Evolutionary conservation across 2,113 vertebrate genomes (phyloP).

Genomic region (Zosterops hypoxanthus): DNA sequence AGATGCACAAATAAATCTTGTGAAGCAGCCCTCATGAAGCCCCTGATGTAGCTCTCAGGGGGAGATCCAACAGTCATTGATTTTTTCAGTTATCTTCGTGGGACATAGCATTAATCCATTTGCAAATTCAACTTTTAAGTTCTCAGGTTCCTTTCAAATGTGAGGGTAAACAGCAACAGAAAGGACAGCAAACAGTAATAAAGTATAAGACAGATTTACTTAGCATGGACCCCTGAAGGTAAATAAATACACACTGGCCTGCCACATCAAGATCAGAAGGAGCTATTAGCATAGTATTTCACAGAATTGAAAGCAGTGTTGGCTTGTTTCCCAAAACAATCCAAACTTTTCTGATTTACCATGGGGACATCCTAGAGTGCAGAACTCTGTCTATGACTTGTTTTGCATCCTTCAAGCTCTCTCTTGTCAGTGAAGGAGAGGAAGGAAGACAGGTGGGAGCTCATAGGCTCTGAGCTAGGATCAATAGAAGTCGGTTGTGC

Average conservation of each 20-base stretch:
- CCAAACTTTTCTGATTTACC: neutral
- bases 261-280: conserved; percentile 14
- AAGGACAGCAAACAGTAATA: conserved; percentile 16
- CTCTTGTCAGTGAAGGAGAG: neutral
- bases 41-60: neutral
- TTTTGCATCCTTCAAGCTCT: neutral
- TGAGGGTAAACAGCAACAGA: conserved; percentile 25
- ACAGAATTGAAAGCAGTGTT: neutral
- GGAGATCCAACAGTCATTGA: neutral
- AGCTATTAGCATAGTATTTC: conserved; percentile 7
- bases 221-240: neutral
- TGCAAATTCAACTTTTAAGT: conserved; percentile 11
- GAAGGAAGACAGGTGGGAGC: neutral
- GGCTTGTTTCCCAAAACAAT: neutral
- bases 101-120: conserved; percentile 11
- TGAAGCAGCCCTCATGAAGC: neutral
- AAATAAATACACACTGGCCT: neutral
- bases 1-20: neutral
- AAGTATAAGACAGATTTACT: conserved; percentile 17
- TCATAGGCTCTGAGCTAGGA: neutral
- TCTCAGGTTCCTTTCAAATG: conserved; percentile 16
- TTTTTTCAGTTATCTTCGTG: conserved; percentile 36
- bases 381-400: neutral
- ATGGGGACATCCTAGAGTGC: neutral
- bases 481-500: neutral